A percentile compares a stretch with the other conserved stretches of the same genome.
Evolutionary conservation across 1,140 invertebrate genomes (phyloP).

Genomic region (Vanessa tameamea): DNA sequence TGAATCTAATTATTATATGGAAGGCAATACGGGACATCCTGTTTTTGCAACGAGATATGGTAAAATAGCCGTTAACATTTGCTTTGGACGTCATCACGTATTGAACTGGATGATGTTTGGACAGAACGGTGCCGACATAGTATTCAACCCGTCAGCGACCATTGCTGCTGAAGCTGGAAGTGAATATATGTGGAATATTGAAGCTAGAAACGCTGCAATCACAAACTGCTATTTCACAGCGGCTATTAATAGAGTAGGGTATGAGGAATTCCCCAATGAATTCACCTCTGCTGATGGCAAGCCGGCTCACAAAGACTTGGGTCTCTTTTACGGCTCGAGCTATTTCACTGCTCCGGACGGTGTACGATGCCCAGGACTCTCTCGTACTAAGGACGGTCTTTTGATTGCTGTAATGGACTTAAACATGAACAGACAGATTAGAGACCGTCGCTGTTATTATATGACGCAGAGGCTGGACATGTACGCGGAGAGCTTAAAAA

Average conservation of each 20-base stretch:
- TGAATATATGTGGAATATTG: conserved; percentile 98
- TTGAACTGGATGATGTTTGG: conserved; percentile 99
- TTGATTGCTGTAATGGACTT: conserved; percentile 95
- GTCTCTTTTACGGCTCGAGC: conserved; percentile 98
- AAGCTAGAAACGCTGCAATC: conserved; percentile 97
- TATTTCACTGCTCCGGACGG: conserved; percentile 98
- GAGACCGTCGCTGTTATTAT: conserved; percentile 96
- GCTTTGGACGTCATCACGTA: conserved; percentile 98
- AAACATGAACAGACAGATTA: conserved; percentile 96
- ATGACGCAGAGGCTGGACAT: conserved; percentile 97
- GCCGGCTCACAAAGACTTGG: conserved; percentile 95
- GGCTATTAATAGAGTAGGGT: conserved; percentile 98
- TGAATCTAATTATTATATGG: conserved; percentile 99
- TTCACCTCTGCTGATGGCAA: conserved; percentile 97
- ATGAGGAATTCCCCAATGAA: conserved; percentile 86
- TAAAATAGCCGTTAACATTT: conserved; percentile 97
- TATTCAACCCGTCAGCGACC: conserved; percentile 99
- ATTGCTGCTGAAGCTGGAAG: conserved; percentile 85
- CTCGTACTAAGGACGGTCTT: conserved; percentile 92
- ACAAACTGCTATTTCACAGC: conserved; percentile 97
- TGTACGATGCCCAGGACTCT: conserved; percentile 94
- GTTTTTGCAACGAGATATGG: conserved; percentile 95
- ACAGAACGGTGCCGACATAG: conserved; percentile 98
- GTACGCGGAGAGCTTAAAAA: conserved; percentile 86
- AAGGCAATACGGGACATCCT: conserved; percentile 96